Conservation (phyloP, 2,797 vertebrate species). For the Characodon lateralis region DNA sequence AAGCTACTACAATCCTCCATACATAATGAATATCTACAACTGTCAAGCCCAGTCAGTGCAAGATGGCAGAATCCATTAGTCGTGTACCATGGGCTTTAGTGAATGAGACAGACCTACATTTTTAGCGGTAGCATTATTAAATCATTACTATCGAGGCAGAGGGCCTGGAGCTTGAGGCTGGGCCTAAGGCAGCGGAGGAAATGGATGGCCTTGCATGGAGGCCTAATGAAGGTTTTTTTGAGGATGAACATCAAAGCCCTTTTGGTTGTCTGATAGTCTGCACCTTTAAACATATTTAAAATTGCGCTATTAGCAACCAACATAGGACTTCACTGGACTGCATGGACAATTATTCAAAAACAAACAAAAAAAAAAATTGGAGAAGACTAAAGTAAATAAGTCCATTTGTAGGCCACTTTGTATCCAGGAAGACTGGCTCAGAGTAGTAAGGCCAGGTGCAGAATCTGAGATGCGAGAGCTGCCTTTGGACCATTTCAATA, state of each 20-base stretch:
- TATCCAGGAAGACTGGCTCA: background rate
- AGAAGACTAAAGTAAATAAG: background rate
- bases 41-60: constrained; percentile 77
- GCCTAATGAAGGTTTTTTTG: constrained; percentile 61
- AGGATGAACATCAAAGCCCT: constrained; percentile 44
- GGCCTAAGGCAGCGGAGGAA: constrained; percentile 63
- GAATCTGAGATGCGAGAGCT: background rate
- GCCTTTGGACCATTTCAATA: background rate
- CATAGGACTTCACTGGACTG: constrained; percentile 15
- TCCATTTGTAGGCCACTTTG: background rate
- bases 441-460: background rate
- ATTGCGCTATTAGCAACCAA: constrained; percentile 3
- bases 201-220: constrained; percentile 58
- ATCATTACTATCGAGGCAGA: constrained; percentile 75
- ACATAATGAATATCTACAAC: constrained; percentile 83
- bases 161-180: constrained; percentile 67
- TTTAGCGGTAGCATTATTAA: constrained; percentile 80
- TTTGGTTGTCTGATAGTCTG: constrained; percentile 16
- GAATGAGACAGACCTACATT: constrained; percentile 80
- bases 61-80: constrained; percentile 76
- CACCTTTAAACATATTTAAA: constrained; percentile 23
- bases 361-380: background rate
- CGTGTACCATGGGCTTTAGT: constrained; percentile 73
- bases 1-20: constrained; percentile 80
- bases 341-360: background rate